phyloP scores from a whole-genome alignment of 2,888 invertebrate species.

The Luperina testacea region DNA sequence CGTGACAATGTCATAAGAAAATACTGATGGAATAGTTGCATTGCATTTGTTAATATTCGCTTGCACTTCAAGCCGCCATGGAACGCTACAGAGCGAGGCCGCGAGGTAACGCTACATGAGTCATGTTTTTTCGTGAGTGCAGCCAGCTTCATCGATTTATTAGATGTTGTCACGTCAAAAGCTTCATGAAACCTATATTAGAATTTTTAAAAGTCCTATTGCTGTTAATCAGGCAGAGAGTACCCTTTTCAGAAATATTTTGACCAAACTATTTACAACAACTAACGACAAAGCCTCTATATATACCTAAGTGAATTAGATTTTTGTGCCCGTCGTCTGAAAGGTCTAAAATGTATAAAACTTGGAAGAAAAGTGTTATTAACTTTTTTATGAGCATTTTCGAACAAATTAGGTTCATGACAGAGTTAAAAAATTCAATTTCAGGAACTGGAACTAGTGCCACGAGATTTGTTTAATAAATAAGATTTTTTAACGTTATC shows the following conservation, averaged over 20 bases:
- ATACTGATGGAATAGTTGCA: too few relatives aligned
- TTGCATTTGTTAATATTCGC: too few relatives aligned
- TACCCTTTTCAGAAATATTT: slow-evolving; percentile 15
- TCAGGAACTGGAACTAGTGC: not conserved
- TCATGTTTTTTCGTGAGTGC: too few relatives aligned
- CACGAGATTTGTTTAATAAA: not conserved
- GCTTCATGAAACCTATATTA: not conserved
- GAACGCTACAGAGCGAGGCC: too few relatives aligned
- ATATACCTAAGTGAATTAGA: slow-evolving; percentile 21
- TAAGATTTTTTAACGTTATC: too few relatives aligned
- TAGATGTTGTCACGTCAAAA: too few relatives aligned
- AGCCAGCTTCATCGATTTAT: too few relatives aligned
- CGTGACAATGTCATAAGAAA: too few relatives aligned
- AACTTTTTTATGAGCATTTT: slow-evolving; percentile 33
- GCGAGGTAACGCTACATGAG: too few relatives aligned
- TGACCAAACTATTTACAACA: slow-evolving; percentile 22
- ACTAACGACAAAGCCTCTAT: slow-evolving; percentile 13
- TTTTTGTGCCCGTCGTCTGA: slow-evolving; percentile 12
- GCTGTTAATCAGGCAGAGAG: not conserved
- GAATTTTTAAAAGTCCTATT: not conserved
- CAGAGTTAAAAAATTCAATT: slow-evolving; percentile 5
- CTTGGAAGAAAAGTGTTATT: slow-evolving; percentile 11
- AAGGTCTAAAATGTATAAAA: slow-evolving; percentile 23
- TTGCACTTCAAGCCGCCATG: too few relatives aligned
- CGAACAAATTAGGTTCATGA: slow-evolving; percentile 6